Conservation (phyloP, 2,797 vertebrate genomes). For the Siniperca undulata region DNA sequence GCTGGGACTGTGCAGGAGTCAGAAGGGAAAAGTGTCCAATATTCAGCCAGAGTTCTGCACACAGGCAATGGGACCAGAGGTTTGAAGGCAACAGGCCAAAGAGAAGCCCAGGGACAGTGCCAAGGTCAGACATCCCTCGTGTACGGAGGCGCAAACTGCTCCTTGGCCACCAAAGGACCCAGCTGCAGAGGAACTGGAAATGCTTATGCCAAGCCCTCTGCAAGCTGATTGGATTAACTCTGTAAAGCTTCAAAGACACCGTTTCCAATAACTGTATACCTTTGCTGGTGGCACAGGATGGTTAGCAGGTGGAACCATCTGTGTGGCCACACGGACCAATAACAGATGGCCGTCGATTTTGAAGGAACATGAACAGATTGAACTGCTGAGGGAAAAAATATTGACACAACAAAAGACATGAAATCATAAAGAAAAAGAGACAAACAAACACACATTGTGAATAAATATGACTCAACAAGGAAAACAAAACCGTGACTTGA, state of each 20-base stretch:
- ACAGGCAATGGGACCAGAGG: slow-evolving; percentile 61
- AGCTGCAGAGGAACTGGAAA: slow-evolving; percentile 75
- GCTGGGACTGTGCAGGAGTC: slow-evolving; percentile 60
- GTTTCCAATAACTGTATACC: slow-evolving; percentile 73
- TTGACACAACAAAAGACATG: slow-evolving; percentile 75
- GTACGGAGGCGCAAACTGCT: slow-evolving; percentile 68
- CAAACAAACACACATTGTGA: slow-evolving; percentile 84
- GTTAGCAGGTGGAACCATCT: slow-evolving; percentile 69
- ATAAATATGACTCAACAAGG: slow-evolving; percentile 82
- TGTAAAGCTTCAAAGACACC: slow-evolving; percentile 75
- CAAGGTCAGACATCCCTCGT: slow-evolving; percentile 70
- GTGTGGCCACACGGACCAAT: slow-evolving; percentile 77
- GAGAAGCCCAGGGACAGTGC: slow-evolving; percentile 72
- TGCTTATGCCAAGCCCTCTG: slow-evolving; percentile 70
- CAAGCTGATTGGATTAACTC: slow-evolving; percentile 85
- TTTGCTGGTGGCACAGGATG: slow-evolving; percentile 69
- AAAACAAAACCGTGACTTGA: slow-evolving; percentile 79
- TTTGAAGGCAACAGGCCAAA: slow-evolving; percentile 72
- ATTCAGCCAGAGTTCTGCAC: slow-evolving; percentile 60
- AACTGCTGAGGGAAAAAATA: slow-evolving; percentile 68
- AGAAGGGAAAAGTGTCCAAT: slow-evolving; percentile 49
- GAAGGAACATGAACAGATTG: slow-evolving; percentile 70
- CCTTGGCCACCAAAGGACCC: slow-evolving; percentile 68
- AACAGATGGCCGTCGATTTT: slow-evolving; percentile 71
- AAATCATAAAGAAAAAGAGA: slow-evolving; percentile 74